phyloP scores from a whole-genome alignment of 2,113 vertebrate species.

The Redunca redunca region DNA sequence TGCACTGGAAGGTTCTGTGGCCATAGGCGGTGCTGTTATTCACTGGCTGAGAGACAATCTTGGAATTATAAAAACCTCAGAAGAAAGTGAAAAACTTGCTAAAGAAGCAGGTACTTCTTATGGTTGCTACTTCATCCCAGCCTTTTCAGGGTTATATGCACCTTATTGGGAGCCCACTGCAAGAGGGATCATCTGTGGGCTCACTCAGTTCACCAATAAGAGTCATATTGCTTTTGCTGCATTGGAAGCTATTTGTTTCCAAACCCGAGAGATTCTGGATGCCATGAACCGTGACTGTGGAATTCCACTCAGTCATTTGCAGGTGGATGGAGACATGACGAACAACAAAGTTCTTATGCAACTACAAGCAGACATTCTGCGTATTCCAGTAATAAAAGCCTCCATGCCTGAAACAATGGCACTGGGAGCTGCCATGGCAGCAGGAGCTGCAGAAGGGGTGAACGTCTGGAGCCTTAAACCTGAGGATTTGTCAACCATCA shows the following conservation, averaged over 20 bases:
- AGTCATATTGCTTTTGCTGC: conserved; percentile 96
- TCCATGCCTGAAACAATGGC: conserved; percentile 92
- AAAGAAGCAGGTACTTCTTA: conserved; percentile 89
- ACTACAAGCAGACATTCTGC: conserved; percentile 93
- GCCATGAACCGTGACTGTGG: conserved; percentile 96
- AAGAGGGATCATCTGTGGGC: conserved; percentile 96
- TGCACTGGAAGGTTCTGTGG: conserved; percentile 97
- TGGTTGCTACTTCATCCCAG: conserved; percentile 97
- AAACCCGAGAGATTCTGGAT: conserved; percentile 96
- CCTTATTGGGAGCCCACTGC: conserved; percentile 98
- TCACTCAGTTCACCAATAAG: conserved; percentile 98
- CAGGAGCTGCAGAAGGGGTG: conserved; percentile 93
- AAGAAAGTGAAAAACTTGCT: conserved; percentile 91
- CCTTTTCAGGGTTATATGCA: conserved; percentile 96
- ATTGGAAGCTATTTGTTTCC: conserved; percentile 95
- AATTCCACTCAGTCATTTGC: conserved; percentile 87
- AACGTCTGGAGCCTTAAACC: conserved; percentile 88
- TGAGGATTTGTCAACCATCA: conserved; percentile 79
- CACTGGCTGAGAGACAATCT: conserved; percentile 96
- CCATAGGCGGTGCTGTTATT: conserved; percentile 93
- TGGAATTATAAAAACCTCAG: conserved; percentile 86
- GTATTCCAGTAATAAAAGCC: conserved; percentile 91
- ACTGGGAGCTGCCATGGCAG: conserved; percentile 96
- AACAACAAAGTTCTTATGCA: conserved; percentile 92
- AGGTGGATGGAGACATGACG: conserved; percentile 94